Conservation (phyloP, 2,797 vertebrate genomes). For the Parotocinclus haroldoi region DNA sequence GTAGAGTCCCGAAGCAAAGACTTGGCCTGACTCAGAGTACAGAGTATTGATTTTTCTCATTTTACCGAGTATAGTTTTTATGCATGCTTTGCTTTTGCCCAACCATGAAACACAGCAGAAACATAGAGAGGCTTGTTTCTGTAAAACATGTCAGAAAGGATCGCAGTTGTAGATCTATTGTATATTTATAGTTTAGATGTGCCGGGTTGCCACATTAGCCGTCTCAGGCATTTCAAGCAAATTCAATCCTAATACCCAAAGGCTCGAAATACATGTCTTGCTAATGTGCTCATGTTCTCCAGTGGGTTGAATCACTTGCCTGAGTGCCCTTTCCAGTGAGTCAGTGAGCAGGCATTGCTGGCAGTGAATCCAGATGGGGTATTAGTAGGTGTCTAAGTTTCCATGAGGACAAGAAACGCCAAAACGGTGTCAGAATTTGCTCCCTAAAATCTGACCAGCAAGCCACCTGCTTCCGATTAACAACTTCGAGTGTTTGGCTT, state of each 20-base stretch:
- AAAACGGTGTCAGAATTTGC: conserved; percentile 39
- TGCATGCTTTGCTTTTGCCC: neutral
- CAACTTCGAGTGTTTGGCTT: conserved; percentile 29
- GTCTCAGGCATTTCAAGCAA: conserved; percentile 23
- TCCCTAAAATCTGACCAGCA: conserved; percentile 34
- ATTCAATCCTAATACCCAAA: conserved; percentile 4
- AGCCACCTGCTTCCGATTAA: conserved; percentile 49
- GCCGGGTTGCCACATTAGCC: conserved; percentile 6
- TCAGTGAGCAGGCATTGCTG: conserved; percentile 22
- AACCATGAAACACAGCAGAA: neutral
- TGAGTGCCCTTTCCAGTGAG: conserved; percentile 20
- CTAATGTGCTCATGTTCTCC: conserved; percentile 29
- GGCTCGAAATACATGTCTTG: conserved; percentile 16
- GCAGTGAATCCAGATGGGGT: conserved; percentile 33
- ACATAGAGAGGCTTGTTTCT: neutral
- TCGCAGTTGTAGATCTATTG: neutral
- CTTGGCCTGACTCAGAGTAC: conserved; percentile 1
- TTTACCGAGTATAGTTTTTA: neutral
- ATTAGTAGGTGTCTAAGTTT: conserved; percentile 52
- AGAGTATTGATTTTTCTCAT: neutral
- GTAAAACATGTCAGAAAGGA: neutral
- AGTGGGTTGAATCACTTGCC: conserved; percentile 27
- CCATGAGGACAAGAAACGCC: conserved; percentile 28
- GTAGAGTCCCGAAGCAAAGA: conserved; percentile 14
- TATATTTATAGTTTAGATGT: neutral